Base-by-base conservation (phyloP, 2,113 vertebrate species). In the Crocuta crocuta region DNA sequence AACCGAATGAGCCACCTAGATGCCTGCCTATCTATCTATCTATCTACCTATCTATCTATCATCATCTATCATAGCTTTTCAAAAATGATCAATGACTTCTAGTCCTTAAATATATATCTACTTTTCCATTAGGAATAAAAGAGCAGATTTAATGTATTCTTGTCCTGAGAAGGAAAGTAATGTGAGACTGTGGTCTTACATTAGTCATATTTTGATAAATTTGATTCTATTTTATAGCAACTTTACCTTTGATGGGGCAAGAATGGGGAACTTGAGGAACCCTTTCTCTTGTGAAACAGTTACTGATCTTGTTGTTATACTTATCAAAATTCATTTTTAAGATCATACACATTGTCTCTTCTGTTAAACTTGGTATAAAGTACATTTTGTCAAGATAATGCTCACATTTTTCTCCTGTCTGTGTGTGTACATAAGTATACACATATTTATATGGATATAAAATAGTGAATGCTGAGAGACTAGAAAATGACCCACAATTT, bases 401-500 rank as follows among this genome's bases (percentile, higher is more conserved):
- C 48, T 86, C 48, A 19, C 45, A 43, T 89, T 93, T 94, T 96
- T 74, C 9, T 17, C 50, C 39, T 2, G 0, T 68, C 31, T 81
- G 55, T 43, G 76, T 84, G 12, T 87, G n/a, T 70, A 61, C 12
- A 92, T 58, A 82, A 43, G 5, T 83, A 82, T 55, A 86, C 4
- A 81, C 33, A 88, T 19, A 85, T 48, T 85, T 96, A 87, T 85
- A 95, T 43, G 61, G 68, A 71, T 82, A 87, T 35, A 78, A 97
- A 96, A 68, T 61, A 83, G 66, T 66, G 85, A 97, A 91, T 92
- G 50, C 15, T 76, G 73, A 94, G n/a, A 35, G 55, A 84, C 55
- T 78, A 88, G 79, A 97, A 98, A 97, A 97, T 97, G 82, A 93
- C 93, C 97, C 82, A 87, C 74, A 92, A 93, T 98, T 97, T 97